Conservation (phyloP, 1,140 invertebrate species). For the Apis florea region DNA sequence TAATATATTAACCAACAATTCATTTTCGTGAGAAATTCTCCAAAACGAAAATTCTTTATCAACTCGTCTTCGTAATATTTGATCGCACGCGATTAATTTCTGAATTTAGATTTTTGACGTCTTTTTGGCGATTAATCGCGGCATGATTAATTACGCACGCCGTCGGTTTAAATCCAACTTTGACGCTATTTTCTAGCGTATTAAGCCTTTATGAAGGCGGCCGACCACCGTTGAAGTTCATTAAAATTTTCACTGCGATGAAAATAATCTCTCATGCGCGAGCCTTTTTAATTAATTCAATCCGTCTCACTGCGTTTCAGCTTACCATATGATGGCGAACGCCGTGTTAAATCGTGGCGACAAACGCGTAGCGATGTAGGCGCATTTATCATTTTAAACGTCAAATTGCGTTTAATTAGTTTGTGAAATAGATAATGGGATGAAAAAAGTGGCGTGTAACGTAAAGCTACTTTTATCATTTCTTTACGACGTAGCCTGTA, state of each 20-base stretch:
- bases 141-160: constrained; percentile 13
- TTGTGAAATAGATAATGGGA: background rate
- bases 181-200: constrained; percentile 1
- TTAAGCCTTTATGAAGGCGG: constrained; percentile 1
- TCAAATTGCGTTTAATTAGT: constrained; percentile 13
- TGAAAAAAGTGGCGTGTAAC: background rate
- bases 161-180: background rate
- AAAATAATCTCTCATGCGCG: constrained; percentile 14
- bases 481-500: no score
- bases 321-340: background rate
- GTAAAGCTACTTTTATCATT: no score
- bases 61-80: no score
- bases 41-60: no score
- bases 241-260: constrained; percentile 24
- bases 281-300: constrained; percentile 30
- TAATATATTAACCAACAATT: no score
- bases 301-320: constrained; percentile 14
- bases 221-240: constrained; percentile 15
- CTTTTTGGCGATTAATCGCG: background rate
- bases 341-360: background rate
- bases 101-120: background rate
- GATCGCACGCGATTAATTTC: background rate
- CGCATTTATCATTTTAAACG: constrained; percentile 11
- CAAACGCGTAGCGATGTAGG: background rate
- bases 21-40: no score